These are phyloP conservation scores for Pelecanoides urinatrix DNA, from an alignment of 2,113 vertebrate genomes.

Conservation along the genomic window DNA sequence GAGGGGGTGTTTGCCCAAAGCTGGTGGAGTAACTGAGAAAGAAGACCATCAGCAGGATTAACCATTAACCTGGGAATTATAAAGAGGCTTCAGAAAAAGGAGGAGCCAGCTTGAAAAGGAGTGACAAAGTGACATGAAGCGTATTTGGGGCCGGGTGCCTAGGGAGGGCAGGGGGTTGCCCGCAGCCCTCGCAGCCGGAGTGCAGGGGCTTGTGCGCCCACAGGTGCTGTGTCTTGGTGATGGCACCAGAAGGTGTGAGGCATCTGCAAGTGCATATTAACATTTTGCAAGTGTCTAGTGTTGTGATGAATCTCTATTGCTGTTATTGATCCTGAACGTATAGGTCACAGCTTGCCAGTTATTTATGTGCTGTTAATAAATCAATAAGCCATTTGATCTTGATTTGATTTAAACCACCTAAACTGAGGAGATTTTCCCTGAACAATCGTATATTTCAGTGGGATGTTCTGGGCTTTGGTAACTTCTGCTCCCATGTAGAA, in stretches of 20 bases:
- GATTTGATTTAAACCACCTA: neutral
- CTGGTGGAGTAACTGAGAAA: neutral
- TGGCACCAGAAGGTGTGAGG: neutral
- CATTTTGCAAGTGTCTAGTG: neutral
- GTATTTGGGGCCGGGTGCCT: fast-evolving
- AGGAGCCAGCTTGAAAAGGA: neutral
- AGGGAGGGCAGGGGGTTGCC: neutral
- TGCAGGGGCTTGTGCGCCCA: fast-evolving
- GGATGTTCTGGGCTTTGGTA: neutral
- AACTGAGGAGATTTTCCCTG: neutral
- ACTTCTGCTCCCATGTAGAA: neutral
- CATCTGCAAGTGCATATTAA: neutral
- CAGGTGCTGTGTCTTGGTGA: fast-evolving
- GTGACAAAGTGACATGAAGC: fast-evolving
- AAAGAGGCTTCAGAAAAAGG: neutral
- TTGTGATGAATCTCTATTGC: neutral
- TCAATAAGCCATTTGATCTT: neutral
- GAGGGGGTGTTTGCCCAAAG: neutral
- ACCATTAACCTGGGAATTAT: neutral
- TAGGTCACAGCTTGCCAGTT: neutral
- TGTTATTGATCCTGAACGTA: neutral
- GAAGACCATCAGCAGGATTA: neutral
- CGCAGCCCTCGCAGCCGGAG: fast-evolving
- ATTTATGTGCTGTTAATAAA: neutral
- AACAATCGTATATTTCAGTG: neutral